These are phyloP conservation scores for Ricordea florida DNA, from an alignment of 92 coral and sea anemone genomes.

Conservation along the genomic window DNA sequence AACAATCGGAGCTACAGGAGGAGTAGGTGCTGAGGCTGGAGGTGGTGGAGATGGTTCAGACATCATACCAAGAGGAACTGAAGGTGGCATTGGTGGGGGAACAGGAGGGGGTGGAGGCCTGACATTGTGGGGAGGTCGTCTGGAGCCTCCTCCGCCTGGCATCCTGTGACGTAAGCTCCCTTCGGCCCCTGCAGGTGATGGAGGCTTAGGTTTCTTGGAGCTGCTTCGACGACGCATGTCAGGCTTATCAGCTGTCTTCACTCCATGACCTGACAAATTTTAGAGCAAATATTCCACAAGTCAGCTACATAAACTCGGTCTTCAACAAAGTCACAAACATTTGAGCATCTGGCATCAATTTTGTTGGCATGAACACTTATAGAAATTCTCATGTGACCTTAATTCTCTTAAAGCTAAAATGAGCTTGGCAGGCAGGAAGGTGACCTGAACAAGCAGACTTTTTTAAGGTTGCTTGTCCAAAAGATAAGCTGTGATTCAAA, in stretches of 20 bases:
- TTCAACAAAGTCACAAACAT: not conserved
- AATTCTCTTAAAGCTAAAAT: too few species aligned
- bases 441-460: too few species aligned
- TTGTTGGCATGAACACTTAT: too few species aligned
- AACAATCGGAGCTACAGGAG: constrained; percentile 46
- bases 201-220: constrained; percentile 56
- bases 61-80: constrained; percentile 72
- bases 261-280: constrained; percentile 73
- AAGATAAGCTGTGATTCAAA: too few species aligned
- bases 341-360: too few species aligned
- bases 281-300: not conserved
- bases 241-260: constrained; percentile 56
- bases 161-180: not conserved
- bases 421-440: too few species aligned
- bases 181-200: not conserved
- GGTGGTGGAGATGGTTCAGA: constrained; percentile 51
- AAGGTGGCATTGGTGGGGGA: constrained; percentile 90
- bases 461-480: too few species aligned
- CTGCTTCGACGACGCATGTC: constrained; percentile 45
- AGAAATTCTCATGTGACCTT: too few species aligned
- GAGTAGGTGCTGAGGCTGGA: constrained; percentile 43
- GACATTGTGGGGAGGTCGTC: constrained; percentile 45
- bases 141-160: constrained; percentile 16
- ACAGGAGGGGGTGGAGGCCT: constrained; percentile 85
- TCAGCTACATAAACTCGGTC: not conserved